A percentile compares a stretch with the other conserved stretches of the same genome.
Evolutionary conservation across 2,888 invertebrate species (phyloP).

Genomic region (Eupithecia centaureata): DNA sequence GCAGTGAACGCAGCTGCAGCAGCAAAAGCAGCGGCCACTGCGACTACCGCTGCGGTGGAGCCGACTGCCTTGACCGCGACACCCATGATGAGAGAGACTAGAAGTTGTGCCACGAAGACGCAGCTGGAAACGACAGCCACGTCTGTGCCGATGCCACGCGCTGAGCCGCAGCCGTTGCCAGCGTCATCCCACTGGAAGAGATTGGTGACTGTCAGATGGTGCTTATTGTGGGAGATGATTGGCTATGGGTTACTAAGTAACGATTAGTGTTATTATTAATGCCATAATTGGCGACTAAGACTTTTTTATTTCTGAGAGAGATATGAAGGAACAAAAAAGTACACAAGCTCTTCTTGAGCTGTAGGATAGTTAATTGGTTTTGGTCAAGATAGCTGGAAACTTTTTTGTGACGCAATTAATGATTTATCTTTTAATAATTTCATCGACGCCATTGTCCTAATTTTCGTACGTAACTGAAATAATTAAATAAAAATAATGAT

Average conservation of each 20-base stretch:
- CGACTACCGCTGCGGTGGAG: constrained; percentile 94
- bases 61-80: constrained; percentile 91
- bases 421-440: background rate
- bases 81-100: constrained; percentile 94
- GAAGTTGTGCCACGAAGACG: constrained; percentile 97
- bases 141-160: constrained; percentile 97
- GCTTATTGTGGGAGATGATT: background rate
- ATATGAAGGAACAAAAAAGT: no score
- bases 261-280: no score
- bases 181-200: constrained; percentile 70
- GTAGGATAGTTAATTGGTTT: background rate
- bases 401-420: background rate
- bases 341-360: background rate
- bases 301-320: no score
- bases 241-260: no score
- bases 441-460: background rate
- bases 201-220: background rate
- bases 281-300: no score
- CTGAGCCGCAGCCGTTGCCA: constrained; percentile 80
- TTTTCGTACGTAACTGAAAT: background rate
- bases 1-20: constrained; percentile 93
- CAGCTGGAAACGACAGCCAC: constrained; percentile 97
- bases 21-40: constrained; percentile 92
- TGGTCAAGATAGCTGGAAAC: background rate
- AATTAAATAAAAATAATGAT: no score